phyloP scores from a whole-genome alignment of 1,140 invertebrate genomes.

The Nephila pilipes region DNA sequence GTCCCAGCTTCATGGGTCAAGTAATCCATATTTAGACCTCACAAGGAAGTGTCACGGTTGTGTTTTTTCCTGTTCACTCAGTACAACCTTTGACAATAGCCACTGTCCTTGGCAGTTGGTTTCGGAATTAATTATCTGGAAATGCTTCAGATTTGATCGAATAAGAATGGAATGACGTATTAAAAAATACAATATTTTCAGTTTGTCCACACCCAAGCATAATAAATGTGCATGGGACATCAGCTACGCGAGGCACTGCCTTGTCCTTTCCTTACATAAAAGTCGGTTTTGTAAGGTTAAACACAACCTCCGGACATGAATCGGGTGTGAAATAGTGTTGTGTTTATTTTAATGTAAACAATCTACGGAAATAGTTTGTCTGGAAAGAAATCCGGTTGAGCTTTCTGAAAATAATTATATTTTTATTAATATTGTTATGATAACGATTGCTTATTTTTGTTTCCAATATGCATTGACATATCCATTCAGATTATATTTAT shows the following conservation, averaged over 20 bases:
- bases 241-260: not conserved
- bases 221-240: not conserved
- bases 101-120: slow-evolving; percentile 14
- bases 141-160: not conserved
- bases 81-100: not conserved
- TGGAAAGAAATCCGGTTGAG: too few species aligned
- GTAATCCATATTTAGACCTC: slow-evolving; percentile 26
- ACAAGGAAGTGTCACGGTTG: slow-evolving; percentile 22
- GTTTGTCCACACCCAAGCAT: not conserved
- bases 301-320: too few species aligned
- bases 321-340: too few species aligned
- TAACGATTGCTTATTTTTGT: too few species aligned
- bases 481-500: too few species aligned
- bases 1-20: slow-evolving; percentile 1
- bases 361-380: too few species aligned
- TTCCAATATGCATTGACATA: too few species aligned
- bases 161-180: not conserved
- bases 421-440: too few species aligned
- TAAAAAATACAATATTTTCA: not conserved
- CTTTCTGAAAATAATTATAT: too few species aligned
- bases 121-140: not conserved
- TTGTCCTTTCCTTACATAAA: not conserved
- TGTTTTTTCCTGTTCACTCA: not conserved
- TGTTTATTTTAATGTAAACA: too few species aligned
- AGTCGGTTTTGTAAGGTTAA: too few species aligned